Evolutionary conservation across 2,888 invertebrate genomes (phyloP).

Genomic region (Busseola fusca): DNA sequence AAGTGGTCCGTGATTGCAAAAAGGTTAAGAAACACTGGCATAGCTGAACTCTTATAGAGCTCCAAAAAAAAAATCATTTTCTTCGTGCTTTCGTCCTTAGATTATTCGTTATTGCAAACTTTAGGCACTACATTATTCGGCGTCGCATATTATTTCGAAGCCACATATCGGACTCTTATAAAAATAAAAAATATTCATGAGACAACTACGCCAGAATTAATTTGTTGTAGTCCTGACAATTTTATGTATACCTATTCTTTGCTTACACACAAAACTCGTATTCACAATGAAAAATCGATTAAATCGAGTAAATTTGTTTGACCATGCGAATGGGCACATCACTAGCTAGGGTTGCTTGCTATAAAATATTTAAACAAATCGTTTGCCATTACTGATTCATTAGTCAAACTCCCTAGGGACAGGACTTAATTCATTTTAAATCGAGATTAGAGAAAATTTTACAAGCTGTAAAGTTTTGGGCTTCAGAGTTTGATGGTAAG

Average conservation of each 20-base stretch:
- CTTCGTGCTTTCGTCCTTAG: too few relatives aligned
- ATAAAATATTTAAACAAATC: constrained; percentile 67
- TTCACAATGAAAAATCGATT: not conserved
- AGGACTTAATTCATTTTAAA: constrained; percentile 65
- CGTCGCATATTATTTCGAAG: too few relatives aligned
- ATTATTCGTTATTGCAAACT: too few relatives aligned
- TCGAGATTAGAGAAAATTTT: constrained; percentile 58
- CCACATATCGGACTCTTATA: not conserved
- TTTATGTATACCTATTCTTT: not conserved
- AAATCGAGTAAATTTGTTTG: not conserved
- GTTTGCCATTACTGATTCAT: constrained; percentile 64
- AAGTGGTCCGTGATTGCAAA: too few relatives aligned
- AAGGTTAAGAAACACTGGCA: too few relatives aligned
- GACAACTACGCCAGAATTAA: not conserved
- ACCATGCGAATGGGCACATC: constrained; percentile 5
- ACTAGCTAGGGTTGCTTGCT: constrained; percentile 16
- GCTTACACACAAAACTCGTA: not conserved
- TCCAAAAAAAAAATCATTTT: not conserved
- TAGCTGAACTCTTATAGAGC: too few relatives aligned
- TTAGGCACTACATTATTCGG: too few relatives aligned
- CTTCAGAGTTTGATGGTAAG: constrained; percentile 31
- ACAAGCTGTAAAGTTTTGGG: constrained; percentile 58
- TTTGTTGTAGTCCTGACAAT: not conserved
- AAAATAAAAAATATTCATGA: not conserved
- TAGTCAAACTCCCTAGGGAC: constrained; percentile 57